These are phyloP conservation scores for Uloborus diversus DNA, from an alignment of 1,140 invertebrate genomes.

Conservation along the genomic window DNA sequence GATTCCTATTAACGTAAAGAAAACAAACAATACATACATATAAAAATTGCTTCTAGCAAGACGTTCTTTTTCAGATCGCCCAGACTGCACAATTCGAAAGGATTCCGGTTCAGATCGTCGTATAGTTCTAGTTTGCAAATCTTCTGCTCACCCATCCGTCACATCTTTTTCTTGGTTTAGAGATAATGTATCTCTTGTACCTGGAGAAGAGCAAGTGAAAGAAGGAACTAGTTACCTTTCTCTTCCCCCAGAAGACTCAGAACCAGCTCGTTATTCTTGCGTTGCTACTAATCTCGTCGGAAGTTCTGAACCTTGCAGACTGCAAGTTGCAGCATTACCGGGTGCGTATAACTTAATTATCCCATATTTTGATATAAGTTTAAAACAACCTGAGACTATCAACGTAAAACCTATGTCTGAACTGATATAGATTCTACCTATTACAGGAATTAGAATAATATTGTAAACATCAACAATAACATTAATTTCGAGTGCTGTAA, in stretches of 20 bases:
- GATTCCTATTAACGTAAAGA: no score
- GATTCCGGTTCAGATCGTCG: constrained; percentile 71
- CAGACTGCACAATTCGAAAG: constrained; percentile 80
- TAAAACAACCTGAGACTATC: no score
- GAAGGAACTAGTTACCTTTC: neutral
- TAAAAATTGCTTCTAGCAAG: no score
- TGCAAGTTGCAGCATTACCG: constrained; percentile 33
- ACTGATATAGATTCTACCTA: no score
- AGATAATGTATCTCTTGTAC: constrained; percentile 66
- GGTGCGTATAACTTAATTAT: no score
- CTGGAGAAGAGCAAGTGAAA: neutral
- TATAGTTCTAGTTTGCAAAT: constrained; percentile 81
- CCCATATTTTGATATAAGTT: no score
- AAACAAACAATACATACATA: no score
- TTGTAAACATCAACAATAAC: no score
- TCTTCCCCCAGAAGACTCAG: constrained; percentile 4
- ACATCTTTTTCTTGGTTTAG: constrained; percentile 84
- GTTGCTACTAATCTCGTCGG: constrained; percentile 57
- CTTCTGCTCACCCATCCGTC: constrained; percentile 80
- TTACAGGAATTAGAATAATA: no score
- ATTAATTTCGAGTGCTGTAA: no score
- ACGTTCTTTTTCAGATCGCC: constrained; percentile 80
- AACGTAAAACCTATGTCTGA: no score
- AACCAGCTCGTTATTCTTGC: constrained; percentile 61
- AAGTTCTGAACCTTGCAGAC: constrained; percentile 54